A percentile compares a stretch with the other conserved stretches of the same genome.
Conservation (phyloP, 1,140 invertebrate species). For the Octopus bimaculoides region DNA sequence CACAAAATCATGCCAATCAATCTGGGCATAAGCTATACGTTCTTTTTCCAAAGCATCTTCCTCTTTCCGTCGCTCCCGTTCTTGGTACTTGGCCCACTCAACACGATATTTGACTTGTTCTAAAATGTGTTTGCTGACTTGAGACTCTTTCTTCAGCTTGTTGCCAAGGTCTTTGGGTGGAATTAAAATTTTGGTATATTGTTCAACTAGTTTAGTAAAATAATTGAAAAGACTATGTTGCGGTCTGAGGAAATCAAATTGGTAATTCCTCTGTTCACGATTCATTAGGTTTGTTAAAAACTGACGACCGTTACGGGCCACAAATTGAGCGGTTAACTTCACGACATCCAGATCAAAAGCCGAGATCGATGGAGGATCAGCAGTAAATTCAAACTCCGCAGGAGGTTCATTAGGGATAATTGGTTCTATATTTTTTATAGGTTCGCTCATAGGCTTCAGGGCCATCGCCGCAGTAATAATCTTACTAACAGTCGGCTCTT, state of each 20-base stretch:
- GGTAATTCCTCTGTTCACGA: conserved; percentile 94
- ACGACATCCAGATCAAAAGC: conserved; percentile 97
- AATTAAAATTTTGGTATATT: conserved; percentile 95
- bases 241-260: conserved; percentile 97
- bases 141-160: conserved; percentile 76
- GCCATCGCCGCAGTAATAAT: conserved; percentile 22
- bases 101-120: conserved; percentile 92
- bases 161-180: conserved; percentile 87
- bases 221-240: conserved; percentile 99
- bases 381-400: conserved; percentile 93
- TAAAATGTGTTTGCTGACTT: conserved; percentile 70
- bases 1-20: conserved; percentile 99
- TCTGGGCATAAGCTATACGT: conserved; percentile 93
- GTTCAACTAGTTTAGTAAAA: conserved; percentile 96
- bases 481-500: conserved; percentile 50
- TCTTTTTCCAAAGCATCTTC: conserved; percentile 94
- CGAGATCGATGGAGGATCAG: conserved; percentile 98
- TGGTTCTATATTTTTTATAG: conserved; percentile 67
- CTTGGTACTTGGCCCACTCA: conserved; percentile 94
- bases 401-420: conserved; percentile 95
- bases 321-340: conserved; percentile 97
- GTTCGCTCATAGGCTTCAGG: conserved; percentile 30
- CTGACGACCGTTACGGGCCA: conserved; percentile 95
- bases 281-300: conserved; percentile 99
- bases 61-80: conserved; percentile 84